These are phyloP conservation scores for Zeugodacus cucurbitae DNA, from an alignment of 1,140 invertebrate genomes.

Conservation along the genomic window DNA sequence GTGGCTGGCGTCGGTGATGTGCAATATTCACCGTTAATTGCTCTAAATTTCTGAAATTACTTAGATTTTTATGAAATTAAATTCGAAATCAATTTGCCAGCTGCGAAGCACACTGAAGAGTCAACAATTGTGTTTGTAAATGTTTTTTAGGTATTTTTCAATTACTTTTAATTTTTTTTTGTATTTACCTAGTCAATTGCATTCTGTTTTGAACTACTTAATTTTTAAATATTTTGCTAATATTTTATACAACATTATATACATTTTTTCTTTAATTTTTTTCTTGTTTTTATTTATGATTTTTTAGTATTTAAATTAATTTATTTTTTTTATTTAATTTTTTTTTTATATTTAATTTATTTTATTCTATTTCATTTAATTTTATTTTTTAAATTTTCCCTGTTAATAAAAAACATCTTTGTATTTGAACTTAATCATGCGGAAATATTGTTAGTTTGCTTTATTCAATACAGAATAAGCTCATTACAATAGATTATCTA, in stretches of 20 bases:
- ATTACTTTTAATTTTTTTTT: not conserved
- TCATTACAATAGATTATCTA: no score
- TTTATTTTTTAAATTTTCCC: not conserved
- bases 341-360: no score
- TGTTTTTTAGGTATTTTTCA: not conserved
- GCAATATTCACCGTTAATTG: not conserved
- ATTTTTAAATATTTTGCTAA: no score
- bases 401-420: not conserved
- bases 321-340: not conserved
- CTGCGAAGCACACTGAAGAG: not conserved
- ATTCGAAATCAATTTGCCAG: not conserved
- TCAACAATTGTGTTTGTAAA: not conserved
- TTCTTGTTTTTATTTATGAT: no score
- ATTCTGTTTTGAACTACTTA: no score
- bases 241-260: no score
- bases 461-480: no score
- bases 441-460: not conserved
- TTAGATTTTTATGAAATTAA: not conserved
- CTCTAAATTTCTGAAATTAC: slow-evolving; percentile 14
- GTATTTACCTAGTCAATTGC: no score
- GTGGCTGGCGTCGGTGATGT: not conserved
- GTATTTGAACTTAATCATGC: not conserved
- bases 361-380: no score
- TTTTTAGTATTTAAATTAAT: no score
- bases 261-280: no score